Conservation (phyloP, 2,113 vertebrate genomes). For the Caracal caracal region DNA sequence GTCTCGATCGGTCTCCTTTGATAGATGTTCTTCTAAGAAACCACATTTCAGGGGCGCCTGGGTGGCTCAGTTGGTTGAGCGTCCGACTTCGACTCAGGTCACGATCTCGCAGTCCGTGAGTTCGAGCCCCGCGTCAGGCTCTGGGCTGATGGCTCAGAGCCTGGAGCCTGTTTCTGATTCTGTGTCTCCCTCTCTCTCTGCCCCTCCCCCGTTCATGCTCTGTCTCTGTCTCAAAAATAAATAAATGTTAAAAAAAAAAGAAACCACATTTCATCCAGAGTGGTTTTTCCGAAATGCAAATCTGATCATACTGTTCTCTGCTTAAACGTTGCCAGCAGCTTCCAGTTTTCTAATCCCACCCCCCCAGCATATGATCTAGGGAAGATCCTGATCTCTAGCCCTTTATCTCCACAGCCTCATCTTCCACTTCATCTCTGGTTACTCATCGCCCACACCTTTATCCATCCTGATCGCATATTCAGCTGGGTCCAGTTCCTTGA, state of each 20-base stretch:
- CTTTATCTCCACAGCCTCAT: neutral
- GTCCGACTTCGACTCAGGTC: no score
- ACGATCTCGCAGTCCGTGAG: no score
- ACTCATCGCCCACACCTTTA: neutral
- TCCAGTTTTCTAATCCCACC: neutral
- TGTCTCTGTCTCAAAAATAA: no score
- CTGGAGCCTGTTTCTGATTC: no score
- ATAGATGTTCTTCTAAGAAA: neutral
- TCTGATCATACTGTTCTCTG: neutral
- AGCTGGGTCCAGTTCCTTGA: neutral
- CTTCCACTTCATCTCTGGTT: neutral
- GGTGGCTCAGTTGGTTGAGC: no score
- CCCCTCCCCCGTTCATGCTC: no score
- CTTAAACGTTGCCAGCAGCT: neutral
- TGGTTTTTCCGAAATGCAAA: neutral
- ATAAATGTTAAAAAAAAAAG: no score
- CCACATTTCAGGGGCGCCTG: neutral
- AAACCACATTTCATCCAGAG: neutral
- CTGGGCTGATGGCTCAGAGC: no score
- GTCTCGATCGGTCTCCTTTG: neutral
- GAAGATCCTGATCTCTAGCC: no score
- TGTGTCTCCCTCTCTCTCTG: no score
- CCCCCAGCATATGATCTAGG: neutral
- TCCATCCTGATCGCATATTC: neutral
- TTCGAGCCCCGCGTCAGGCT: no score